Evolutionary conservation across 2,888 invertebrate genomes (phyloP), one percentile per base, ranked within the genome.

Genomic region (Congeria kusceri): DNA sequence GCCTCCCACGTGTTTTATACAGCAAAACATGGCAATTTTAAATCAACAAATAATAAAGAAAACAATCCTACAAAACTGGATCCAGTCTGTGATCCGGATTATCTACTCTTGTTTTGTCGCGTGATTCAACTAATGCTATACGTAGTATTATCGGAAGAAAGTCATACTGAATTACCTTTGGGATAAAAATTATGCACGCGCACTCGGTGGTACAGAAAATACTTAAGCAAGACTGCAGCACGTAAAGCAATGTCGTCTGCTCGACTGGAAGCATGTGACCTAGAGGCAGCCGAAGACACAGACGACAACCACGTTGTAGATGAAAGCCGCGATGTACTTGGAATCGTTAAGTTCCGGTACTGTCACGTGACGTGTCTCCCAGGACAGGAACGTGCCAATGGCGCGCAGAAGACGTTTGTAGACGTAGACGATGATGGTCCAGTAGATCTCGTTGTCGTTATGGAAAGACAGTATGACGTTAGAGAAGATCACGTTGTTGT

Each of bases 381-480:
- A 90, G n/a, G 89, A 87, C 29, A 90, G 71, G 72, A 90, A 90
- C 18, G 87, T 82, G 0, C 90, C 89, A 58, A 90, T 87, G 1
- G 88, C 75, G 9, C 90, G 73, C n/a, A 90, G 69, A 1, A 88
- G 77, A 3, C 89, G 89, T 64, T 90, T 89, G 69, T 84, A 86
- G 13, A 85, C 64, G 77, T 87, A 87, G 20, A 87, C 70, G 11
- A 86, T 80, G 0, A 74, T 77, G 13, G 86, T 39, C 89, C 89
- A 90, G 78, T 89, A 89, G 20, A 29, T 62, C 53, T 78, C 57
- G 53, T 65, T 57, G 13, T 53, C 58, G 59, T 82, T 66, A 56
- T 71, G 44, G 27, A 82, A 85, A 18, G 63, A 47, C 4, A 27
- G 49, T 29, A 72, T 74, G 0, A 75, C 46, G 56, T 80, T 74